phyloP scores from a whole-genome alignment of 2,888 invertebrate genomes.

The Pandemis cinnamomeana region DNA sequence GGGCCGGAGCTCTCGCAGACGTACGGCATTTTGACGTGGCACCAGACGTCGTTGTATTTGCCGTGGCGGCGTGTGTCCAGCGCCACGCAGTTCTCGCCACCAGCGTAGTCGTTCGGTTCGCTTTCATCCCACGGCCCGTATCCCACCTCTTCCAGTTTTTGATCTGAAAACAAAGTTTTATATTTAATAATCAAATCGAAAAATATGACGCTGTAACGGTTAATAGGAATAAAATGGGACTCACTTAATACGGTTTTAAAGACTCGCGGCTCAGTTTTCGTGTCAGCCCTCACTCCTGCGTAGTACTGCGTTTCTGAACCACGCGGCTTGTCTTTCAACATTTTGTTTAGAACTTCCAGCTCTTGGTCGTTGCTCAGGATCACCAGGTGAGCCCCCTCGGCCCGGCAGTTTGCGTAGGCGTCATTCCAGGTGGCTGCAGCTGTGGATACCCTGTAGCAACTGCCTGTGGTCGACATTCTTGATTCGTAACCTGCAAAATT shows the following conservation, averaged over 20 bases:
- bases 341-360: not conserved
- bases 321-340: not conserved
- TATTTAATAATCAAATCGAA: too few relatives aligned
- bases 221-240: not conserved
- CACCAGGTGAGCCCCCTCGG: not conserved
- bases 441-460: conserved; percentile 1
- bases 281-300: not conserved
- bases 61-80: not conserved
- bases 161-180: conserved; percentile 41
- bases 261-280: not conserved
- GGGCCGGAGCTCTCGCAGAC: not conserved
- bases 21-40: conserved; percentile 3
- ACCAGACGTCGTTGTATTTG: conserved; percentile 1
- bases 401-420: not conserved
- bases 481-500: not conserved
- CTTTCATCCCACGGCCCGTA: not conserved
- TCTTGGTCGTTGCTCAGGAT: not conserved
- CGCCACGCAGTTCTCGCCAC: conserved; percentile 6
- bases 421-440: not conserved
- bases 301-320: not conserved
- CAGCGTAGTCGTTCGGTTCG: not conserved
- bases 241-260: not conserved
- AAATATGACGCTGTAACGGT: too few relatives aligned
- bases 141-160: not conserved
- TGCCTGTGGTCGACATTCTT: not conserved